phyloP scores from a whole-genome alignment of 2,888 invertebrate species.

The Diloba caeruleocephala region DNA sequence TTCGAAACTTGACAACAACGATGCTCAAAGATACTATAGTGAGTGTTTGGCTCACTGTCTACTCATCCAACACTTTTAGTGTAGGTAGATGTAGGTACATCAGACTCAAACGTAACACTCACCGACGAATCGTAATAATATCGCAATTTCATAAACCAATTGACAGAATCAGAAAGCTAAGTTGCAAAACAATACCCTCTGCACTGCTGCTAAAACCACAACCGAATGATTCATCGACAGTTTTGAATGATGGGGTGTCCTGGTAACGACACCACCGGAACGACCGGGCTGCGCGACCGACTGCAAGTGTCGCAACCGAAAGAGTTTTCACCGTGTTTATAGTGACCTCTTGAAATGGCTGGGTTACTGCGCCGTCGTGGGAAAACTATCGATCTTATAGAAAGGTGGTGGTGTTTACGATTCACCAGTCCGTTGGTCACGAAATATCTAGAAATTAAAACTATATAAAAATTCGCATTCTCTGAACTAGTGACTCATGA shows the following conservation, averaged over 20 bases:
- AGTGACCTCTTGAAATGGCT: slow-evolving; percentile 62
- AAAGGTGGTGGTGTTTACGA: slow-evolving; percentile 69
- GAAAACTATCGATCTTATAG: slow-evolving; percentile 82
- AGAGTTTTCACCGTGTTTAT: slow-evolving; percentile 42
- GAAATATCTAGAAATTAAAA: slow-evolving; percentile 48
- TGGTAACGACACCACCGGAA: slow-evolving; percentile 74
- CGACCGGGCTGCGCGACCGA: slow-evolving; percentile 64
- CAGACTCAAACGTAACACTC: slow-evolving; percentile 55
- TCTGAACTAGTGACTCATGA: slow-evolving; percentile 43
- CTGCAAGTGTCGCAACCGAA: slow-evolving; percentile 59
- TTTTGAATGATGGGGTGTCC: slow-evolving; percentile 65
- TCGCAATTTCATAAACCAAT: slow-evolving; percentile 78
- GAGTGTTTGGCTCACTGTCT: slow-evolving; percentile 21
- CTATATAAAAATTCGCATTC: slow-evolving; percentile 28
- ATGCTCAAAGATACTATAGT: slow-evolving; percentile 8
- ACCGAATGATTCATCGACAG: slow-evolving; percentile 66
- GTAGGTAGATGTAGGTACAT: slow-evolving; percentile 15
- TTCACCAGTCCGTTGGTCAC: slow-evolving; percentile 65
- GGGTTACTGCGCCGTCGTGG: slow-evolving; percentile 81
- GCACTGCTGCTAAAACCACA: slow-evolving; percentile 59
- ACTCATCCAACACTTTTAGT: slow-evolving; percentile 9
- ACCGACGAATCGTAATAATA: slow-evolving; percentile 86
- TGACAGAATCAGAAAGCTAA: slow-evolving; percentile 41
- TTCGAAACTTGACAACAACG: slow-evolving; percentile 31
- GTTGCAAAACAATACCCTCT: slow-evolving; percentile 54